A percentile compares a stretch with the other conserved stretches of the same genome.
Evolutionary conservation across 2,888 invertebrate species (phyloP).

Genomic region (Elgonia sp.): DNA sequence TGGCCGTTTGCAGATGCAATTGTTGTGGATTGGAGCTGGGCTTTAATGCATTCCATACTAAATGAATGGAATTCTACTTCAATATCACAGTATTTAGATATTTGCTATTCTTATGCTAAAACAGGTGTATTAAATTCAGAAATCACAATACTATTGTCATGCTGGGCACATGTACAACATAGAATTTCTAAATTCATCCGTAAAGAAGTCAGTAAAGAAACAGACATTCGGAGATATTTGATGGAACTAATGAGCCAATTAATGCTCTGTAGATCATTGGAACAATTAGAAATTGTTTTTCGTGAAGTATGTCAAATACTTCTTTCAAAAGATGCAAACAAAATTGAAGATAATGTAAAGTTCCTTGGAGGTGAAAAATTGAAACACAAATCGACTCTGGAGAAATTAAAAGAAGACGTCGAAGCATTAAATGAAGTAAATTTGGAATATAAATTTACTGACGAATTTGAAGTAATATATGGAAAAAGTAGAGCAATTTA

Average conservation of each 20-base stretch:
- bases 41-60: conserved; percentile 37
- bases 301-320: conserved; percentile 65
- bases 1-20: conserved; percentile 61
- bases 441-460: background rate
- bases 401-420: conserved; percentile 48
- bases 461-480: conserved; percentile 1
- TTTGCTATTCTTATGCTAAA: conserved; percentile 40
- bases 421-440: conserved; percentile 23
- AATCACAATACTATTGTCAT: conserved; percentile 54
- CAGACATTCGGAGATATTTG: conserved; percentile 48
- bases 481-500: conserved; percentile 42
- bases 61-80: conserved; percentile 42
- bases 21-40: conserved; percentile 67
- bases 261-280: conserved; percentile 54
- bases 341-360: conserved; percentile 13
- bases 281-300: conserved; percentile 57
- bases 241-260: conserved; percentile 68
- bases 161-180: conserved; percentile 74
- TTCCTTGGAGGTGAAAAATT: conserved; percentile 39
- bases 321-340: too few relatives aligned
- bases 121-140: background rate
- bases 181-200: conserved; percentile 51
- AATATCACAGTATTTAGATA: conserved; percentile 54
- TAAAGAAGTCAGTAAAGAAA: conserved; percentile 30
- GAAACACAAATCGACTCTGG: conserved; percentile 4